A percentile compares a stretch with the other conserved stretches of the same genome.
Conservation (phyloP, 2,888 invertebrate species). For the Dinocampus coccinellae region DNA sequence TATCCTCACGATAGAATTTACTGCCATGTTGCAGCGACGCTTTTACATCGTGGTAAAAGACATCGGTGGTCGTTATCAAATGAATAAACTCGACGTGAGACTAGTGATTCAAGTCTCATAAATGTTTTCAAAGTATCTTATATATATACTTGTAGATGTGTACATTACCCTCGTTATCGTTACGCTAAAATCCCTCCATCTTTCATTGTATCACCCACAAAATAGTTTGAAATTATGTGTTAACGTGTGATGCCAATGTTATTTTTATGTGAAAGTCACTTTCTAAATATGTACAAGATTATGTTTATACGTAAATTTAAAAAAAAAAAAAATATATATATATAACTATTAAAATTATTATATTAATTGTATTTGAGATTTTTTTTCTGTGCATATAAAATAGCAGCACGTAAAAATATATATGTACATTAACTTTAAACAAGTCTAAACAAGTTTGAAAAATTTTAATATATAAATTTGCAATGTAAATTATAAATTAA, state of each 20-base stretch:
- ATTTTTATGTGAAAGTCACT: background rate
- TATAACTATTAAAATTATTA: background rate
- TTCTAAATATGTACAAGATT: background rate
- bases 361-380: background rate
- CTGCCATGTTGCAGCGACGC: constrained; percentile 2
- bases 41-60: constrained; percentile 7
- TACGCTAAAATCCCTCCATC: background rate
- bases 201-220: background rate
- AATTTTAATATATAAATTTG: background rate
- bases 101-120: background rate
- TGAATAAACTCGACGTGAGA: background rate
- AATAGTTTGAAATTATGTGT: too few species aligned
- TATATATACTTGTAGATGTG: background rate
- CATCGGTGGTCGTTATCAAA: constrained; percentile 10
- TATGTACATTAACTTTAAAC: background rate
- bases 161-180: background rate
- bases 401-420: too few species aligned
- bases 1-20: background rate
- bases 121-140: background rate
- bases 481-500: background rate
- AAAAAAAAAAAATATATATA: background rate
- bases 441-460: background rate
- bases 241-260: background rate
- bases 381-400: background rate
- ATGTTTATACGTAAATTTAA: too few species aligned